Evolutionary conservation across 1,140 invertebrate genomes (phyloP), one percentile per base, ranked within the genome.

Genomic region (Adoxophyes honmai): DNA sequence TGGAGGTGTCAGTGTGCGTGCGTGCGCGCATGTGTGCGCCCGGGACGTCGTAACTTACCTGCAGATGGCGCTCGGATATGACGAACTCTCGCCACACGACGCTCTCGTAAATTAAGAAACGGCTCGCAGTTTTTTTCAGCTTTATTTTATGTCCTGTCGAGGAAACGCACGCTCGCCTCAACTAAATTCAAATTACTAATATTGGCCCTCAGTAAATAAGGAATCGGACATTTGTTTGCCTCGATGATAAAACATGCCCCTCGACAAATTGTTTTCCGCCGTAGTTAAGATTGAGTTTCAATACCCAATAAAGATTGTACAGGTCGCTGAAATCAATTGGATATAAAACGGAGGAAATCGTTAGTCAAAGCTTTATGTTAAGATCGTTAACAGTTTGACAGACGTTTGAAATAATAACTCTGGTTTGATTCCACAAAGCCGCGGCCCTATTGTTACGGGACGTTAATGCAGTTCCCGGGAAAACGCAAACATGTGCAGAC

Each of bases 41-140:
- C 65, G 65, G 42, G 21, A 60, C 51, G 59, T 65, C 62, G 63
- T 69, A 66, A 70, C 64, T 73, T 81, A 85, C 82, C 82, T 86
- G 81, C 81, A 80, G 79, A 78, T 78, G 80, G 75, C 69, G 78
- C 70, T 74, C 68, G 72, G 73, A 69, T 73, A 66, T 72, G 66
- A 71, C 66, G 64, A 69, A 58, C 58, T 60, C 67, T 64, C 65
- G 70, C 67, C 75, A 65, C 78, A 79, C 68, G 74, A 80, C 66
- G 72, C 72, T 71, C 67, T 83, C 81, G 69, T 86, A 86, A 86
- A 84, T 81, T 80, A 84, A 77, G 68, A 78, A 75, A 79, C 37
- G 53, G 34, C 75, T 73, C 52, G 61, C 62, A 60, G 66, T 67
- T 75, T 70, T 74, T 83, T 78, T 73, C 64, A 68, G 69, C 62